A percentile compares a stretch with the other conserved stretches of the same genome.
These are phyloP conservation scores for Morinoia aosen DNA, from an alignment of 2,888 invertebrate species.

Conservation along the genomic window DNA sequence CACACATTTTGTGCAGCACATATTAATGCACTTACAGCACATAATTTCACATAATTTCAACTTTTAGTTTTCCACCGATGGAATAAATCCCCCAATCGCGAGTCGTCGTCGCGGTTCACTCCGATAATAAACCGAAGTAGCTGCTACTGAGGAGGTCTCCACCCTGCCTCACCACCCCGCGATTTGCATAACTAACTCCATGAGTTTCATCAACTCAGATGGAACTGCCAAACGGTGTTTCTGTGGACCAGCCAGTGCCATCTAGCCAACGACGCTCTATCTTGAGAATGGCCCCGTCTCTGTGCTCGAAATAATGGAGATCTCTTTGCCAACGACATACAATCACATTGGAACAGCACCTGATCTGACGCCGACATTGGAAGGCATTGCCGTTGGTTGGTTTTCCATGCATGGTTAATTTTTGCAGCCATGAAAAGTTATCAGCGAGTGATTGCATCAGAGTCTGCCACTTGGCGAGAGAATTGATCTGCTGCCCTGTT, in stretches of 20 bases:
- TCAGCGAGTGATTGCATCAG: neutral
- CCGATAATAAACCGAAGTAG: neutral
- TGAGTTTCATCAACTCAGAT: neutral
- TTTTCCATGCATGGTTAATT: neutral
- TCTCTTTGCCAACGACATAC: neutral
- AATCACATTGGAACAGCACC: neutral
- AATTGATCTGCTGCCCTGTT: neutral
- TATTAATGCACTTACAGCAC: too few relatives aligned
- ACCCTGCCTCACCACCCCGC: neutral
- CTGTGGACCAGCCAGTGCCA: neutral
- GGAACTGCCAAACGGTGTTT: neutral
- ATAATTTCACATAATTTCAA: neutral
- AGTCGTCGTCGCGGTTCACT: neutral
- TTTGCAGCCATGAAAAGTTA: neutral
- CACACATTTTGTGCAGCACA: too few relatives aligned
- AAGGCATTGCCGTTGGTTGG: neutral
- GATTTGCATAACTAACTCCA: constrained; percentile 4
- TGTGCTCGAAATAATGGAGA: neutral
- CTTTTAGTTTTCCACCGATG: neutral
- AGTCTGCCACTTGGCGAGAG: neutral
- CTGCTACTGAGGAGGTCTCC: neutral
- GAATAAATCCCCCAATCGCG: neutral
- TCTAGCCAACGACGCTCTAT: neutral
- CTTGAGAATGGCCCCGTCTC: neutral
- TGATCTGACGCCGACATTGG: neutral